Conservation (phyloP, 92 coral and sea anemone genomes). For the Nematostella vectensis region DNA sequence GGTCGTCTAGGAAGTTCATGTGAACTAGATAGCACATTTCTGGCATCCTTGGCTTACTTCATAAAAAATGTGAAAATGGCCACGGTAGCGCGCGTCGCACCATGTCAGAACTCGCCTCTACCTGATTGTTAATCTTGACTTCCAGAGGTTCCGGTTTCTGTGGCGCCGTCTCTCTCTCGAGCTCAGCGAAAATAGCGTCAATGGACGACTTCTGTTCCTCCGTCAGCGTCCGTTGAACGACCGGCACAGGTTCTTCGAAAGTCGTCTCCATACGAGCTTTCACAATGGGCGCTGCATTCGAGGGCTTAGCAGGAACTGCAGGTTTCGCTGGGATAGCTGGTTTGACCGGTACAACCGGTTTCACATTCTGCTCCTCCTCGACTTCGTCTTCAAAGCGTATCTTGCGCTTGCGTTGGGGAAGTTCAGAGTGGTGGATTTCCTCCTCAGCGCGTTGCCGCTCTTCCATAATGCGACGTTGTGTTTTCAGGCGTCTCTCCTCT, state of each 20-base stretch:
- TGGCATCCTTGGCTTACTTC: no score
- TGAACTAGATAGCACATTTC: no score
- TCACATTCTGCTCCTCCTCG: neutral
- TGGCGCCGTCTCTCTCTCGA: constrained; percentile 11
- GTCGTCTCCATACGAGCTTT: constrained; percentile 1
- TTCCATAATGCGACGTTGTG: constrained; percentile 48
- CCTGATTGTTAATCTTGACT: no score
- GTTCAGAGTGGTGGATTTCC: constrained; percentile 5
- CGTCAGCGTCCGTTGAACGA: constrained; percentile 7
- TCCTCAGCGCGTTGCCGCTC: constrained; percentile 58
- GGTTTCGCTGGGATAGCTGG: constrained; percentile 24
- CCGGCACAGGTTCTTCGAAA: constrained; percentile 12
- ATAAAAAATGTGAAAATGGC: no score
- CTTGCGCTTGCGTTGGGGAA: constrained; percentile 23
- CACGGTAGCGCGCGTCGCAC: no score
- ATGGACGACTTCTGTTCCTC: constrained; percentile 18
- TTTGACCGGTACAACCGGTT: constrained; percentile 22
- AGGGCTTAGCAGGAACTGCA: constrained; percentile 16
- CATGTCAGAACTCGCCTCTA: no score
- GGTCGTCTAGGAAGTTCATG: no score
- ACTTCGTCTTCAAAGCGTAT: constrained; percentile 60
- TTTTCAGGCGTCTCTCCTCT: constrained; percentile 46
- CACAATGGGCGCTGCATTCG: constrained; percentile 1
- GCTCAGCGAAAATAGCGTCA: constrained; percentile 14
- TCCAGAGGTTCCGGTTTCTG: no score